A percentile compares a stretch with the other conserved stretches of the same genome.
Conservation (phyloP, 2,888 invertebrate species). For the Ellobium chinense region DNA sequence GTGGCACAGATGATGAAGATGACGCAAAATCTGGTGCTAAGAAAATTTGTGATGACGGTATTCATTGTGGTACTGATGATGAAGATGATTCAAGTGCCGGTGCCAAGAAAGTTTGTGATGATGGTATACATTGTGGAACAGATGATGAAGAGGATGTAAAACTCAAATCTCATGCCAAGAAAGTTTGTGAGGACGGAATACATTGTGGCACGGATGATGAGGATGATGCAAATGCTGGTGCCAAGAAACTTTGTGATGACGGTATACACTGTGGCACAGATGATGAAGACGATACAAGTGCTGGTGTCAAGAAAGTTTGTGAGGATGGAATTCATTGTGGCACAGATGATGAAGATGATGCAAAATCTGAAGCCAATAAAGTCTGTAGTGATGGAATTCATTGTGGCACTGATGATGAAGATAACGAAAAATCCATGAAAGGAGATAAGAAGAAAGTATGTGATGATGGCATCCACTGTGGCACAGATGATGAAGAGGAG, state of each 20-base stretch:
- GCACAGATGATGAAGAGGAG: constrained; percentile 54
- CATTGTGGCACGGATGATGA: constrained; percentile 52
- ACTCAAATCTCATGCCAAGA: constrained; percentile 10
- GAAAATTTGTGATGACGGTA: constrained; percentile 54
- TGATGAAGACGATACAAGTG: constrained; percentile 37
- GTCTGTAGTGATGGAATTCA: constrained; percentile 56
- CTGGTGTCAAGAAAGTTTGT: constrained; percentile 44
- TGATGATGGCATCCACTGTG: constrained; percentile 57
- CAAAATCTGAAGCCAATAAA: constrained; percentile 36
- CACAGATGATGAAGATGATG: constrained; percentile 54
- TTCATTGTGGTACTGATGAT: constrained; percentile 58
- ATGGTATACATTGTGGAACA: constrained; percentile 58
- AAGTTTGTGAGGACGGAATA: constrained; percentile 42
- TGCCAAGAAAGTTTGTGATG: constrained; percentile 42
- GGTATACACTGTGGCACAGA: constrained; percentile 52
- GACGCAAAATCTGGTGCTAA: neutral
- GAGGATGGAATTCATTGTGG: constrained; percentile 61
- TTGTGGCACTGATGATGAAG: constrained; percentile 50
- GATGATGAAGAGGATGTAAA: constrained; percentile 48
- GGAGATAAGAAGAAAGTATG: constrained; percentile 48
- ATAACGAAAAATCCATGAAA: neutral
- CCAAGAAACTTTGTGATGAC: constrained; percentile 38
- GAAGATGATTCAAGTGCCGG: constrained; percentile 43
- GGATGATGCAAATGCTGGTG: constrained; percentile 2
- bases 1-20: constrained; percentile 50